phyloP scores from a whole-genome alignment of 1,140 invertebrate species.

The Dreissena rostriformis region DNA sequence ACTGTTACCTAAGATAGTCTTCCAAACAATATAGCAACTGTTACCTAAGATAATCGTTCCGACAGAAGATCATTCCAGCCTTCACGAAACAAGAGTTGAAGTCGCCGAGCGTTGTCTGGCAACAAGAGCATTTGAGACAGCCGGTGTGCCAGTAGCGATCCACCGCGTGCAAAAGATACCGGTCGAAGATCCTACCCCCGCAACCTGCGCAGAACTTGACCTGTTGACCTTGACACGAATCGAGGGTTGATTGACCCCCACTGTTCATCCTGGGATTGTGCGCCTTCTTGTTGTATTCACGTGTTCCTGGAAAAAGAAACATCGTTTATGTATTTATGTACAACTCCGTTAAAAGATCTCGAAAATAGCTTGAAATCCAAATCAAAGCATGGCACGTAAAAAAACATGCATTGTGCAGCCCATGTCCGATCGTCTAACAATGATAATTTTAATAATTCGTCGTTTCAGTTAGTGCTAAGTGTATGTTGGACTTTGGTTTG shows the following conservation, averaged over 20 bases:
- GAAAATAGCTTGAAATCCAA: too few species aligned
- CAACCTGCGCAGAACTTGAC: constrained; percentile 82
- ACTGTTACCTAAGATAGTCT: not conserved
- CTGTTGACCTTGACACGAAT: not conserved
- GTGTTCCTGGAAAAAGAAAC: too few species aligned
- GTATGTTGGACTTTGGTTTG: too few species aligned
- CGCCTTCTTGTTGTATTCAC: not conserved
- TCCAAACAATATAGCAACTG: constrained; percentile 61
- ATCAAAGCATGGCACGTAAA: too few species aligned
- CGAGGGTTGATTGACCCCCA: constrained; percentile 24
- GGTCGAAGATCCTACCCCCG: constrained; percentile 91
- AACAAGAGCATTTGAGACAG: constrained; percentile 95
- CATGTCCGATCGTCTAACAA: too few species aligned
- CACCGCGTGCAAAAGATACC: constrained; percentile 92
- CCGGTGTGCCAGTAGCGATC: constrained; percentile 96
- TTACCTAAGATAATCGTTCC: constrained; percentile 96
- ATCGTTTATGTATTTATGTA: too few species aligned
- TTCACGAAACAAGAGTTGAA: constrained; percentile 96
- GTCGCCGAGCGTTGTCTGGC: constrained; percentile 92
- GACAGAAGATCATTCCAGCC: constrained; percentile 95
- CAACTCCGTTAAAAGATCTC: too few species aligned
- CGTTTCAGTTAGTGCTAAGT: too few species aligned
- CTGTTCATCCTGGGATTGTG: constrained; percentile 17
- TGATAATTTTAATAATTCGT: too few species aligned
- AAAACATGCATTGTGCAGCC: too few species aligned